A percentile compares a stretch with the other conserved stretches of the same genome.
Evolutionary conservation across 2,797 vertebrate species (phyloP).

Genomic region (Heterohyrax brucei): DNA sequence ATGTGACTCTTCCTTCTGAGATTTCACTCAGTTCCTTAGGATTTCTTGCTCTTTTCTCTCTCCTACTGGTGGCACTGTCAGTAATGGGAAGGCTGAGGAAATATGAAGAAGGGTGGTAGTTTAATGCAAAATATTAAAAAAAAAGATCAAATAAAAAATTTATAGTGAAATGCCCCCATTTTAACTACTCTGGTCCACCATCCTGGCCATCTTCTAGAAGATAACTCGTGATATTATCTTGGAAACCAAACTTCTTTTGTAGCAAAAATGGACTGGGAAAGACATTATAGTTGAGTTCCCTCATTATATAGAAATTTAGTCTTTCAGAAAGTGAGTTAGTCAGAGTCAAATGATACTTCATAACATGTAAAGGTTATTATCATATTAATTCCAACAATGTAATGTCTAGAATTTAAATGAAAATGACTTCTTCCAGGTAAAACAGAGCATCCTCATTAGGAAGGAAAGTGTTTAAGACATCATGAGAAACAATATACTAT

Average conservation of each 20-base stretch:
- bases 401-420: background rate
- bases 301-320: background rate
- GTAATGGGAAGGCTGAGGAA: background rate
- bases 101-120: background rate
- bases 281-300: background rate
- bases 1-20: background rate
- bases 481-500: background rate
- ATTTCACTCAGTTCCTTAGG: background rate
- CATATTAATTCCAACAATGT: background rate
- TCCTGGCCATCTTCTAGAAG: background rate
- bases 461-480: background rate
- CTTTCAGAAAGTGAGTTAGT: background rate
- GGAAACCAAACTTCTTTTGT: constrained; percentile 44
- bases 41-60: background rate
- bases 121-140: background rate
- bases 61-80: background rate
- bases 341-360: background rate
- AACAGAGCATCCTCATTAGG: background rate
- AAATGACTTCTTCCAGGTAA: background rate
- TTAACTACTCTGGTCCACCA: background rate
- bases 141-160: background rate
- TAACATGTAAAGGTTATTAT: background rate
- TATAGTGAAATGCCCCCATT: background rate
- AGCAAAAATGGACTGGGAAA: constrained; percentile 53
- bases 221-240: background rate